phyloP scores from a whole-genome alignment of 2,797 vertebrate genomes.

The Myripristis jacobus region DNA sequence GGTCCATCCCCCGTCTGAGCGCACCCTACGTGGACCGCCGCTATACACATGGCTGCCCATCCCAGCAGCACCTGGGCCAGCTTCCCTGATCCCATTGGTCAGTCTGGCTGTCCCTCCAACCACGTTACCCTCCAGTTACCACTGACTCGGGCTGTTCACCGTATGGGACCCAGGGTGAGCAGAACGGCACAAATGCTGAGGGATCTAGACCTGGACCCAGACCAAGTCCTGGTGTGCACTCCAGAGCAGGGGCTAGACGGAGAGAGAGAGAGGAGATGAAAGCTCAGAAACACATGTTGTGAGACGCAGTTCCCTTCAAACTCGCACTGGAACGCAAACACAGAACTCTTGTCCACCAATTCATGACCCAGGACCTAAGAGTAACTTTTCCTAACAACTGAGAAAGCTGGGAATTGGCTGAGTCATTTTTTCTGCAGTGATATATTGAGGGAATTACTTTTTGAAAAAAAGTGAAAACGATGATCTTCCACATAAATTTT shows the following conservation, averaged over 20 bases:
- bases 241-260: conserved; percentile 67
- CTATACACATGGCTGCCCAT: conserved; percentile 82
- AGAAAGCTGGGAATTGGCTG: background rate
- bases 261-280: conserved; percentile 42
- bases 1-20: conserved; percentile 82
- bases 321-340: background rate
- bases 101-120: conserved; percentile 66
- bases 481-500: background rate
- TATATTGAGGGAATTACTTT: no score
- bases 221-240: conserved; percentile 71
- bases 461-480: background rate
- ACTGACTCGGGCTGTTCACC: conserved; percentile 46
- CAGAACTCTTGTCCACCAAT: background rate
- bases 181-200: conserved; percentile 11
- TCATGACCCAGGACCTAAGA: background rate
- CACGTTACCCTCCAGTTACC: conserved; percentile 26
- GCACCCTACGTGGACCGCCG: conserved; percentile 65
- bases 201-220: conserved; percentile 66
- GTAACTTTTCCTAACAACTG: background rate
- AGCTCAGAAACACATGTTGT: conserved; percentile 32
- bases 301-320: background rate
- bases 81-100: conserved; percentile 84
- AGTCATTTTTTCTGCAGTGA: background rate
- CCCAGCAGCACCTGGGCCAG: conserved; percentile 88
- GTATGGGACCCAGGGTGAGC: conserved; percentile 61